Percentiles rank a stretch among this genome's conserved stretches.
Evolutionary conservation across 2,113 vertebrate species (phyloP).

Genomic region (Macrotus californicus): DNA sequence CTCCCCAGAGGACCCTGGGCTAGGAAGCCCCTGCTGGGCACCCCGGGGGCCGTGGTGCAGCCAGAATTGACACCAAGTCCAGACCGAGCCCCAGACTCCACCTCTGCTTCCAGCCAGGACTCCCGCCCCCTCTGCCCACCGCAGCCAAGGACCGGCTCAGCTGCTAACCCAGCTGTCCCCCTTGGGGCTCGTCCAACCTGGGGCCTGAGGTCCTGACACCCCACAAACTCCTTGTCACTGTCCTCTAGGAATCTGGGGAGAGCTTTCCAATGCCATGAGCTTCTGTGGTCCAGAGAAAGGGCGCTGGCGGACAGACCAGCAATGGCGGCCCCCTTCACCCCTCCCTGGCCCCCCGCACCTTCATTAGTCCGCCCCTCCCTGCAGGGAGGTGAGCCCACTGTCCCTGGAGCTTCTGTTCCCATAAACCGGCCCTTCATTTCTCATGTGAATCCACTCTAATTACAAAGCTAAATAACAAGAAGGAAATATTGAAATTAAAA

Average conservation of each 20-base stretch:
- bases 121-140: accelerated
- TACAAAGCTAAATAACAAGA: constrained; percentile 39
- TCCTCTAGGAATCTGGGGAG: not conserved
- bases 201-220: not conserved
- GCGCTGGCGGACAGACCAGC: not conserved
- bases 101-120: not conserved
- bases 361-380: not conserved
- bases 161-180: not conserved
- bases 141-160: not conserved
- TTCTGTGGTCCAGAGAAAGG: accelerated
- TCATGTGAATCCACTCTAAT: constrained; percentile 1
- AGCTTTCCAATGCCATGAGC: accelerated
- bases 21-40: accelerated
- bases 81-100: accelerated
- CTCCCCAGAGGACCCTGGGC: not conserved
- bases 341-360: not conserved
- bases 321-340: accelerated
- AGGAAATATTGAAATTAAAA: constrained; percentile 68
- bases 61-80: not conserved
- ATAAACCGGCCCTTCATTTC: not conserved
- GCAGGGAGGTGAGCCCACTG: not conserved
- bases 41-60: accelerated
- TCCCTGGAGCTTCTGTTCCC: constrained; percentile 38
- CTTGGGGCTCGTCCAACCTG: not conserved
- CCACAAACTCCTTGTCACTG: not conserved